These are phyloP conservation scores for Crypturellus tataupa DNA, from an alignment of 2,797 vertebrate species.

Conservation along the genomic window DNA sequence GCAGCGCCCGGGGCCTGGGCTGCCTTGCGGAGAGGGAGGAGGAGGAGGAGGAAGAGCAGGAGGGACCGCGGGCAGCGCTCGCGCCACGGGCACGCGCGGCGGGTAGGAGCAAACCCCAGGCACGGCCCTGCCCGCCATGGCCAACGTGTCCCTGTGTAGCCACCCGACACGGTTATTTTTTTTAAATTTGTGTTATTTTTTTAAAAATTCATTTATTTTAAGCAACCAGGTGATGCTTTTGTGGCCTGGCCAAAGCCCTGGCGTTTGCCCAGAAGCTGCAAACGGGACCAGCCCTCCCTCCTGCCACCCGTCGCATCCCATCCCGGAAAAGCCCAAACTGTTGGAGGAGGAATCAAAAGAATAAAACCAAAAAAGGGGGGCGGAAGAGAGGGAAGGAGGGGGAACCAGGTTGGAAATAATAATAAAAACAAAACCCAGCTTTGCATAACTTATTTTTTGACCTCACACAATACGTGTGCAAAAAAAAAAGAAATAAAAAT, in stretches of 20 bases:
- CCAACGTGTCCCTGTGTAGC: no score
- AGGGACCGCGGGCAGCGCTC: slow-evolving; percentile 13
- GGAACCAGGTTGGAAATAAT: slow-evolving; percentile 29
- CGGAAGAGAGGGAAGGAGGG: slow-evolving; percentile 6
- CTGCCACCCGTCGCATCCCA: slow-evolving; percentile 64
- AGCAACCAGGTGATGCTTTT: slow-evolving; percentile 74
- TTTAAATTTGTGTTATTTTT: not conserved
- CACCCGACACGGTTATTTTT: slow-evolving; percentile 78
- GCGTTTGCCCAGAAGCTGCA: slow-evolving; percentile 80
- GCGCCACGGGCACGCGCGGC: not conserved
- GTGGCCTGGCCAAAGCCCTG: slow-evolving; percentile 76
- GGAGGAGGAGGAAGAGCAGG: slow-evolving; percentile 33
- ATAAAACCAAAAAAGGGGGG: not conserved
- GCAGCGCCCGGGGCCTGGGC: not conserved
- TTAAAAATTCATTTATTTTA: slow-evolving; percentile 1
- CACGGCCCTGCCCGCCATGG: not conserved
- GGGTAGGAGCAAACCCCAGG: not conserved
- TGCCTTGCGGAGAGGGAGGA: not conserved
- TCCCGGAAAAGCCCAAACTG: slow-evolving; percentile 71
- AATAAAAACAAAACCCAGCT: not conserved
- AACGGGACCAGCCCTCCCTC: slow-evolving; percentile 73
- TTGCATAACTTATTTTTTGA: slow-evolving; percentile 59
- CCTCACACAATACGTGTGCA: slow-evolving; percentile 79
- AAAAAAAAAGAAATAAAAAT: slow-evolving; percentile 10
- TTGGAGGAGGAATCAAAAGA: slow-evolving; percentile 13